Percentiles rank a stretch among this genome's conserved stretches.
Evolutionary conservation across 2,113 vertebrate genomes (phyloP).

Genomic region (Carassius gibelio): DNA sequence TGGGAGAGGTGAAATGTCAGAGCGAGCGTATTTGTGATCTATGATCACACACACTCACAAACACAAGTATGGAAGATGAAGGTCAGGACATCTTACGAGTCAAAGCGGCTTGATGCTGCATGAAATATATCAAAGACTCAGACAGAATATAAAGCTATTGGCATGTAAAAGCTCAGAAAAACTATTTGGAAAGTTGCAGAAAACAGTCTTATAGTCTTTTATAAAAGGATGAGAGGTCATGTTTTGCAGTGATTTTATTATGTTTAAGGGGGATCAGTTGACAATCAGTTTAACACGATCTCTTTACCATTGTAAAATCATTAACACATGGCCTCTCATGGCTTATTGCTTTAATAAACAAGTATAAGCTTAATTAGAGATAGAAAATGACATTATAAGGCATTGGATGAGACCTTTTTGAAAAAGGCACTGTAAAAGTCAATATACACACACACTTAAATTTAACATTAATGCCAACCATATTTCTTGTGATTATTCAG

Average conservation of each 20-base stretch:
- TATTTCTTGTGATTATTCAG: background rate
- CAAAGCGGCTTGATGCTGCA: background rate
- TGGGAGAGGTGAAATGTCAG: slow-evolving; percentile 6
- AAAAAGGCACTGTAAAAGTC: background rate
- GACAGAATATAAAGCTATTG: too few species aligned
- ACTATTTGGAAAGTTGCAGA: too few species aligned
- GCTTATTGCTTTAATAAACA: background rate
- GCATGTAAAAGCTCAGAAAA: too few species aligned
- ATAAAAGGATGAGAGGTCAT: background rate
- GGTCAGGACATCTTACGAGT: background rate
- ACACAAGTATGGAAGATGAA: slow-evolving; percentile 2
- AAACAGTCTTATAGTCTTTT: too few species aligned
- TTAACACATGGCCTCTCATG: background rate
- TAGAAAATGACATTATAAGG: background rate
- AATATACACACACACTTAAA: background rate
- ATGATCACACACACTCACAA: background rate
- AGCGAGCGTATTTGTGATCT: background rate
- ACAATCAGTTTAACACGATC: background rate
- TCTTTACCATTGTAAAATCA: background rate
- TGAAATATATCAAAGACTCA: background rate
- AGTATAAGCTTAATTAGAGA: background rate
- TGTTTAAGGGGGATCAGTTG: background rate
- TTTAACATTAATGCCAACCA: too few species aligned
- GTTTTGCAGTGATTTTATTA: background rate
- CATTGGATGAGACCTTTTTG: background rate